Percentiles rank a stretch among this genome's conserved stretches.
phyloP scores from a whole-genome alignment of 1,140 invertebrate genomes.

The Microplitis mediator region DNA sequence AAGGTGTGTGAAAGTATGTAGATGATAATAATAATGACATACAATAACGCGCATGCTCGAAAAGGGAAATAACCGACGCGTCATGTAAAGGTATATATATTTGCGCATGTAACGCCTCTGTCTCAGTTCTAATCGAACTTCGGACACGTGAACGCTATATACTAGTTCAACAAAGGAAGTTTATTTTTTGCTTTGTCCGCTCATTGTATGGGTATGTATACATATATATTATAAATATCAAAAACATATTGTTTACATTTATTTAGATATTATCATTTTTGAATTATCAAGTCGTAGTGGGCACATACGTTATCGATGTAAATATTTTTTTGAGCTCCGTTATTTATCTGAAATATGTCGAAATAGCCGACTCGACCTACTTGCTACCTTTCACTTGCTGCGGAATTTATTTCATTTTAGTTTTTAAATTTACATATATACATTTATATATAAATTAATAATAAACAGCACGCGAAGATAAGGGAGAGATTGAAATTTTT shows the following conservation, averaged over 20 bases:
- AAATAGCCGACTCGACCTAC: neutral
- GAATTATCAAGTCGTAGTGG: neutral
- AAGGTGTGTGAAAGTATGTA: too few species aligned
- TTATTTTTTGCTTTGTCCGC: constrained; percentile 62
- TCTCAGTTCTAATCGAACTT: constrained; percentile 52
- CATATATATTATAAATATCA: neutral
- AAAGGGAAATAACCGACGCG: neutral
- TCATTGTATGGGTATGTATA: constrained; percentile 61
- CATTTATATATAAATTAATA: too few species aligned
- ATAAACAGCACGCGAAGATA: too few species aligned
- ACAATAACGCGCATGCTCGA: too few species aligned
- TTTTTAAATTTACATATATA: neutral
- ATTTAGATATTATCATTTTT: neutral
- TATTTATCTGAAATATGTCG: neutral
- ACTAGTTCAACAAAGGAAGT: constrained; percentile 46
- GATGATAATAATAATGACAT: too few species aligned
- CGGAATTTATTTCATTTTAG: neutral
- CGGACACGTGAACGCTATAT: constrained; percentile 41
- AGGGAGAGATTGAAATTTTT: too few species aligned
- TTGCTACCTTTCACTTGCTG: neutral
- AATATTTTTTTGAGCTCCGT: too few species aligned
- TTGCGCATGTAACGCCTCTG: constrained; percentile 26
- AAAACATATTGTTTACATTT: neutral
- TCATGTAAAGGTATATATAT: constrained; percentile 29
- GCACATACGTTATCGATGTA: too few species aligned